phyloP scores from a whole-genome alignment of 2,113 vertebrate species.

The Picathartes gymnocephalus region DNA sequence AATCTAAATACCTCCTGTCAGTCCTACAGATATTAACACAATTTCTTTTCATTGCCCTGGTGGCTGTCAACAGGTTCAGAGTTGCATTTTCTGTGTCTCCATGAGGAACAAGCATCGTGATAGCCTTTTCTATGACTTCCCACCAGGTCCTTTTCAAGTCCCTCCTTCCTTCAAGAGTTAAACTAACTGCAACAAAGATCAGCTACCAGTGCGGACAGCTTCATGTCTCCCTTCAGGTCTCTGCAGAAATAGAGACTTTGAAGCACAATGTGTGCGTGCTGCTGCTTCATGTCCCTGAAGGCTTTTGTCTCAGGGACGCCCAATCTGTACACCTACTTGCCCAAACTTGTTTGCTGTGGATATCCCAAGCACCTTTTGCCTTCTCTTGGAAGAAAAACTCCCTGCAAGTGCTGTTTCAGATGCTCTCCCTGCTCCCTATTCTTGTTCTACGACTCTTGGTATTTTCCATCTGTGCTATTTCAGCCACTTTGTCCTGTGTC shows the following conservation, averaged over 20 bases:
- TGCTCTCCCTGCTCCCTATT: not conserved
- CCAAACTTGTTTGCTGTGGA: not conserved
- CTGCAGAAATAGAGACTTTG: not conserved
- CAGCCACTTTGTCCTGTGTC: not conserved
- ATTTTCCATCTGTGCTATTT: slow-evolving; percentile 6
- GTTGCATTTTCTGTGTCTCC: not conserved
- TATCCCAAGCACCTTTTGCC: not conserved
- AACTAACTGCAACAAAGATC: not conserved
- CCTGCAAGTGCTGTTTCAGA: not conserved
- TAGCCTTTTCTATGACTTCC: not conserved
- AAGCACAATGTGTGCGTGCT: not conserved
- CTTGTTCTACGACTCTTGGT: not conserved
- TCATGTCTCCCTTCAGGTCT: not conserved
- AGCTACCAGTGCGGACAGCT: not conserved
- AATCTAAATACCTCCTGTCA: not conserved
- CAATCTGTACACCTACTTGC: not conserved
- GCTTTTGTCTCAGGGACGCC: not conserved
- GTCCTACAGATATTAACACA: not conserved
- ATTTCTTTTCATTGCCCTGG: not conserved
- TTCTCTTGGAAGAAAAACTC: not conserved
- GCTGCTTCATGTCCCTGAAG: not conserved
- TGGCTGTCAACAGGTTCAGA: not conserved
- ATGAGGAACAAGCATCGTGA: fast-evolving
- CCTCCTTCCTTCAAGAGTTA: not conserved
- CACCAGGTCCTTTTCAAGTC: not conserved